phyloP scores from a whole-genome alignment of 2,888 invertebrate species.

The Octonoba sinensis region DNA sequence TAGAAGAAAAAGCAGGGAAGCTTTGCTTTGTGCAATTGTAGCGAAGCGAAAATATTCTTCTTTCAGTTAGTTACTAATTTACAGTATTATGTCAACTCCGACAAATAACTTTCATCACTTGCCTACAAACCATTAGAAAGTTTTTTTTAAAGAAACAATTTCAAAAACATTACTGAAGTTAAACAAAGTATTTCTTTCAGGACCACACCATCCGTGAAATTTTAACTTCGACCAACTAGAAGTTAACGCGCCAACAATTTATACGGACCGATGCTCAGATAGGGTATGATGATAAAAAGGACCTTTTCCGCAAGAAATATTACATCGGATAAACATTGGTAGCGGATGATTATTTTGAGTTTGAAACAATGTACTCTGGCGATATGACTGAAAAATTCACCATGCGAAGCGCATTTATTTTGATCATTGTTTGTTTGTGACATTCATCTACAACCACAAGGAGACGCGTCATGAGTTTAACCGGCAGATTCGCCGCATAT shows the following conservation, averaged over 20 bases:
- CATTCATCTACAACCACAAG: no score
- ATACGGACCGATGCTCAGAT: constrained; percentile 57
- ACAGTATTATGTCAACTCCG: no score
- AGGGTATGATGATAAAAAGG: constrained; percentile 43
- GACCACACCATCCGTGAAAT: constrained; percentile 38
- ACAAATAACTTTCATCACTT: no score
- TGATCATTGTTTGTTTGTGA: constrained; percentile 4
- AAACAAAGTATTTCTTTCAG: constrained; percentile 35
- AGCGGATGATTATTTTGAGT: constrained; percentile 13
- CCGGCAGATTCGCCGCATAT: no score
- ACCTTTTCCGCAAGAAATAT: constrained; percentile 25
- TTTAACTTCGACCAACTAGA: constrained; percentile 12
- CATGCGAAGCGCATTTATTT: constrained; percentile 9
- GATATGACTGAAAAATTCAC: constrained; percentile 15
- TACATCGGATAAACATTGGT: constrained; percentile 22
- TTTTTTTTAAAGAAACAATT: no score
- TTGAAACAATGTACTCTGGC: constrained; percentile 6
- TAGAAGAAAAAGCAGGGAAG: no score
- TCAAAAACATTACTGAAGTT: neutral
- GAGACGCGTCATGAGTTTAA: no score
- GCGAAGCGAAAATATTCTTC: no score
- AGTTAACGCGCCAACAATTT: constrained; percentile 56
- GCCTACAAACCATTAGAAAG: no score
- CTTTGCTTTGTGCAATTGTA: no score
- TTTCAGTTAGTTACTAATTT: no score